Evolutionary conservation across 2,888 invertebrate genomes (phyloP), one percentile per base, ranked within the genome.

Genomic region (Oscheius sp.): DNA sequence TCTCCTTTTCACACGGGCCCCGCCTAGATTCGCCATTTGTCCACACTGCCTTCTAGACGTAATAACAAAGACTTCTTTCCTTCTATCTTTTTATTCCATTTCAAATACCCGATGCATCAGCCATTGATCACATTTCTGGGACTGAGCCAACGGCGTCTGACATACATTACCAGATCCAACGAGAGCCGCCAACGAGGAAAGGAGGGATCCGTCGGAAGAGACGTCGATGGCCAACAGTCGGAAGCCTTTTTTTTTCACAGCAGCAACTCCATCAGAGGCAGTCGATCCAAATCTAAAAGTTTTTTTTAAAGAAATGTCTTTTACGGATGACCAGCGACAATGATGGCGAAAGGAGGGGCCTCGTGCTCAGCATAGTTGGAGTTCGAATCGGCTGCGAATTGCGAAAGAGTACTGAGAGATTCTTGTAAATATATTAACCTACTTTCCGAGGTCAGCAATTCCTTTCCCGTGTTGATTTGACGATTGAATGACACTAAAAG

Each of bases 1-100:
- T 54, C 54, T 54, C 54, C 36, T 24, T 22, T 49, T 12, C 54
- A 54, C 32, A 54, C 54, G 54, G 54, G 54, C 54, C 54, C 54
- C 32, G 30, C n/a, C 17, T 54, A 30, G 32, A 30, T n/a, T 54
- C 54, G 54, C 54, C 54, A 54, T 54, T 51, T 30, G 20, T 33
- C 12, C 47, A 22, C 47, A 47, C 47, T 47, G 47, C 47, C 47
- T 20, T 20, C 20, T 41, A 41, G 41, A n/a, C n/a, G n/a, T n/a
- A 20, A 41, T 41, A 41, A 41, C 20, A 41, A 41, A 41, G 41
- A 41, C n/a, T 41, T 14, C 41, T 17, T 20, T 6, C 4, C 41
- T 41, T 2, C 12, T 6, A 41, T n/a, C n/a, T n/a, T 36, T 47
- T 30, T 30, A 51, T 30, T 51, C 51, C 17, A 22, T 51, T 26